Base-by-base conservation (phyloP, 2,113 vertebrate genomes). In the Xiphias gladius region DNA sequence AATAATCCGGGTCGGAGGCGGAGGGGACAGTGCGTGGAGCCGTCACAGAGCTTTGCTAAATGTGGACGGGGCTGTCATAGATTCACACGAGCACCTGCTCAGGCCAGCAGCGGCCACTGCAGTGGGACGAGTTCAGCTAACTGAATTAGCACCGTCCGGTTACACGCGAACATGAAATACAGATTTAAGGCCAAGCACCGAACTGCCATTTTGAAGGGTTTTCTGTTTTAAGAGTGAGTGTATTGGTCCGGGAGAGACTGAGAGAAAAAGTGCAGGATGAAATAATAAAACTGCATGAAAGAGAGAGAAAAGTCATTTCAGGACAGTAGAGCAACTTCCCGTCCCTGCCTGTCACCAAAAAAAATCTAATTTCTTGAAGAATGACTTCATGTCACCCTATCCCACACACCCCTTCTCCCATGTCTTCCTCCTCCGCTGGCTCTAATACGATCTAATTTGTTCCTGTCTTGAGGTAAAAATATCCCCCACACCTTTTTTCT, bases 31-130 rank as follows among this genome's bases (percentile, higher is more conserved):
- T 54, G 43, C 26, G 73, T 54, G 68, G 61, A 68, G 80, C 76
- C 76, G 61, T 87, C 84, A 86, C 78, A 75, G 55, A 86, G 86
- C 79, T 82, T 91, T 62, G 73, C 94, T 95, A 95, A 94, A 95
- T 92, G 91, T 89, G 91, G 92, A 80, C 19, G 30, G n/a, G 35
- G 69, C 83, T 84, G 85, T 82, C 77, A 70, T 19, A 48, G 77
- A 52, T 72, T 73, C 83, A 57, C 35, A 0, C 0, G 0, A 62
- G n/a, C 86, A 87, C 71, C 84, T 61, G 86, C 86, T 83, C 83
- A 58, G 35, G 24, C 59, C 67, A 1, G 41, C 65, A 43, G 50
- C 41, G 20, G 46, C 28, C 8, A 11, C 58, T 2, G 50, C 26
- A 46, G 30, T 32, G 11, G 46, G 46, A 17, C 46, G 17, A n/a